These are phyloP conservation scores for Budorcas taxicolor DNA, from an alignment of 2,113 vertebrate genomes.

Conservation along the genomic window DNA sequence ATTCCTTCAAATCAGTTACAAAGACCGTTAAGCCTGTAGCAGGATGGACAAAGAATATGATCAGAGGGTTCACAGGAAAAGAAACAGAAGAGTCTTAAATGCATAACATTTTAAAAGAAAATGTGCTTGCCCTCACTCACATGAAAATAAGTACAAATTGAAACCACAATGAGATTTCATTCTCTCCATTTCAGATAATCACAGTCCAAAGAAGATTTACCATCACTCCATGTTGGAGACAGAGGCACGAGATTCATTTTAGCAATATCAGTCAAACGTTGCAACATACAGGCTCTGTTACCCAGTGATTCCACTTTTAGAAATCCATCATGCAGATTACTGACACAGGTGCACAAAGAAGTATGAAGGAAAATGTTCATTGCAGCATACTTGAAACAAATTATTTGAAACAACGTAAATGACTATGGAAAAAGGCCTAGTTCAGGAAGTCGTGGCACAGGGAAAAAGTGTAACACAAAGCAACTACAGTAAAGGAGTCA, in stretches of 20 bases:
- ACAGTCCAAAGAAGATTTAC: background rate
- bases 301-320: background rate
- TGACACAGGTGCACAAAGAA: background rate
- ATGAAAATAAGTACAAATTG: background rate
- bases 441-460: background rate
- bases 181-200: background rate
- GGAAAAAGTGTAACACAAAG: background rate
- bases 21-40: background rate
- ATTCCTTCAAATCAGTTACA: background rate
- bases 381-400: background rate
- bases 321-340: background rate
- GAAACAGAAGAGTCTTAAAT: background rate
- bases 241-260: background rate
- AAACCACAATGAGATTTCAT: background rate
- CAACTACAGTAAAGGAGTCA: background rate
- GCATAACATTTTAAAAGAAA: background rate
- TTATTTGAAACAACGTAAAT: background rate
- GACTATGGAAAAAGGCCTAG: background rate
- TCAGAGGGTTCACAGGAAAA: background rate
- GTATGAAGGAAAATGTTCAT: background rate
- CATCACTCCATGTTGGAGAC: background rate
- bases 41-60: background rate
- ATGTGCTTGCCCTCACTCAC: background rate
- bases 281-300: background rate
- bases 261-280: background rate